A percentile compares a stretch with the other conserved stretches of the same genome.
These are phyloP conservation scores for Schmidtea mediterranea DNA, from an alignment of 1,140 invertebrate genomes.

Conservation along the genomic window DNA sequence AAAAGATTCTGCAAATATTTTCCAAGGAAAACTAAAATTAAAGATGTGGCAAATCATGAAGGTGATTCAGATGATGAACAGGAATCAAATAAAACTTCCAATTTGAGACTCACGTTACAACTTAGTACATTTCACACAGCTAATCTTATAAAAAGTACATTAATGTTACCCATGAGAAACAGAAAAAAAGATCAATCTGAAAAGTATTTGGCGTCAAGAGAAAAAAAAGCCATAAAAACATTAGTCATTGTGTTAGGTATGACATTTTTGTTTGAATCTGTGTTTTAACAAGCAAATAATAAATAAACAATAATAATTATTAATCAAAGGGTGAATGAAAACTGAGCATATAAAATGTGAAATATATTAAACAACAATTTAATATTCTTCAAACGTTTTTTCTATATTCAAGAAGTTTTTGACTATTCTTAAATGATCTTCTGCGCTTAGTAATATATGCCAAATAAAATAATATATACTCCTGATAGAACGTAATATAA, in stretches of 20 bases:
- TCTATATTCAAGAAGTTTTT: too few relatives aligned
- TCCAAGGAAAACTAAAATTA: not conserved
- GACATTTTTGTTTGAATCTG: slow-evolving; percentile 12
- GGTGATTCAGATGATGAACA: slow-evolving; percentile 6
- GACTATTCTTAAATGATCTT: too few relatives aligned
- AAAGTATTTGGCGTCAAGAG: slow-evolving; percentile 71
- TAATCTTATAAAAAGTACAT: slow-evolving; percentile 42
- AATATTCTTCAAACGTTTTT: too few relatives aligned
- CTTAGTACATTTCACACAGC: slow-evolving; percentile 13
- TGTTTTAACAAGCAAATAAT: too few relatives aligned
- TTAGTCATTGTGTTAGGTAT: slow-evolving; percentile 88
- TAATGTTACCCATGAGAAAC: slow-evolving; percentile 15
- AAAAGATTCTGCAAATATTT: too few relatives aligned
- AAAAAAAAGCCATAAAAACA: slow-evolving; percentile 95
- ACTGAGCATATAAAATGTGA: too few relatives aligned
- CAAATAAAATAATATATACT: too few relatives aligned
- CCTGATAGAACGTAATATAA: too few relatives aligned
- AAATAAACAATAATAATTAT: too few relatives aligned
- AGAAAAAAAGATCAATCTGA: slow-evolving; percentile 30
- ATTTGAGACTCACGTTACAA: slow-evolving; percentile 4
- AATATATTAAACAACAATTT: too few relatives aligned
- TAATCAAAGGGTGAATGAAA: too few relatives aligned
- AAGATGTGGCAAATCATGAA: slow-evolving; percentile 12
- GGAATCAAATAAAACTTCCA: slow-evolving; percentile 43
- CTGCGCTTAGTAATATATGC: too few relatives aligned